Evolutionary conservation across 1,140 invertebrate species (phyloP).

Genomic region (Lasioglossum baleicum): DNA sequence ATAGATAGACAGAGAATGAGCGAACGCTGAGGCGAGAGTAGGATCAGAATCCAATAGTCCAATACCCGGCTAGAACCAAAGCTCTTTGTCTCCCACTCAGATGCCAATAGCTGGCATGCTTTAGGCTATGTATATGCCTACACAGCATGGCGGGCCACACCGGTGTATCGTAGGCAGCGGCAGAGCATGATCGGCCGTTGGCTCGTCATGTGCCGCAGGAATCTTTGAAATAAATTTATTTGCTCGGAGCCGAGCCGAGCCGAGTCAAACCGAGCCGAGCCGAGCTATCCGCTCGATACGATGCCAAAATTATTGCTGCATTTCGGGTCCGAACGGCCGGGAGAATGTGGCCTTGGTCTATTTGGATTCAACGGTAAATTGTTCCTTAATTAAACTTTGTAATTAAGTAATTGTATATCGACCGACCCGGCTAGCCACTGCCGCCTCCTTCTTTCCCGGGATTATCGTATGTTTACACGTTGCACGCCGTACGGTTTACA

Average conservation of each 20-base stretch:
- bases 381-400: not conserved
- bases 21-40: constrained; percentile 27
- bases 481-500: too few relatives aligned
- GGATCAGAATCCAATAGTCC: constrained; percentile 64
- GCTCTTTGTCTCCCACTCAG: constrained; percentile 64
- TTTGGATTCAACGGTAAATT: not conserved
- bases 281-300: not conserved
- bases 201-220: constrained; percentile 43
- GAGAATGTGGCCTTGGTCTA: not conserved
- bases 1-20: constrained; percentile 3
- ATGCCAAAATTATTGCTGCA: not conserved
- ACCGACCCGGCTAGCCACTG: too few relatives aligned
- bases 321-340: not conserved
- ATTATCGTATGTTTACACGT: too few relatives aligned
- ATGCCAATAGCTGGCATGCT: constrained; percentile 63
- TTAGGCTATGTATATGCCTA: constrained; percentile 56
- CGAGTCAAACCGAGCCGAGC: too few relatives aligned
- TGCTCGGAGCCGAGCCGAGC: not conserved
- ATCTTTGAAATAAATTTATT: constrained; percentile 50
- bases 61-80: constrained; percentile 55
- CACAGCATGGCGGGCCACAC: constrained; percentile 20
- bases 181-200: constrained; percentile 33
- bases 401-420: not conserved
- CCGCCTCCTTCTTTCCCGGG: too few relatives aligned
- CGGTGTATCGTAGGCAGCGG: constrained; percentile 23